These are phyloP conservation scores for Centroberyx gerrardi DNA, from an alignment of 2,797 vertebrate genomes.

Conservation along the genomic window DNA sequence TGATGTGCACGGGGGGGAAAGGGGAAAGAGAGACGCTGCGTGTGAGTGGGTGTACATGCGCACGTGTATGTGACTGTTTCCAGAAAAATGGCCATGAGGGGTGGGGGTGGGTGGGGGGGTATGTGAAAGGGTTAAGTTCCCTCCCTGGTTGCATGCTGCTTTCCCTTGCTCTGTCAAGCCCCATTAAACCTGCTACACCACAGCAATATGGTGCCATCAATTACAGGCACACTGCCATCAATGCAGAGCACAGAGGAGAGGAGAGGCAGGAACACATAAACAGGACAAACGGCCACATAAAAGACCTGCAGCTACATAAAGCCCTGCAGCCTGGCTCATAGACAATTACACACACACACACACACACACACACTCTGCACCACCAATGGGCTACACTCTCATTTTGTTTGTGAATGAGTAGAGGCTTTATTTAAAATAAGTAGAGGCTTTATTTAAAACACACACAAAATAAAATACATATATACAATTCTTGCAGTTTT, in stretches of 20 bases:
- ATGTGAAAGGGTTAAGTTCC: conserved; percentile 83
- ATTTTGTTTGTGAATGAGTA: conserved; percentile 36
- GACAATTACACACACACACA: conserved; percentile 23
- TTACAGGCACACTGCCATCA: conserved; percentile 85
- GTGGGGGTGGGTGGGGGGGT: conserved; percentile 32
- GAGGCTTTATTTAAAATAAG: conserved; percentile 41
- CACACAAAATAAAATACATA: conserved; percentile 4
- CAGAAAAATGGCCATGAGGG: conserved; percentile 11
- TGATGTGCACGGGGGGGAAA: conserved; percentile 28
- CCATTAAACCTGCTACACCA: conserved; percentile 89
- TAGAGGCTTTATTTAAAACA: conserved; percentile 40
- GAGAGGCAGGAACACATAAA: conserved; percentile 86
- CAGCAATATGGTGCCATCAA: conserved; percentile 89
- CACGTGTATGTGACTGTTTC: conserved; percentile 14
- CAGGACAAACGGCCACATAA: conserved; percentile 89
- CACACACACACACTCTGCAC: conserved; percentile 26
- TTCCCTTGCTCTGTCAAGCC: conserved; percentile 87
- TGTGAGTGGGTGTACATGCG: background rate
- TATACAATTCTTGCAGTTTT: conserved; percentile 2
- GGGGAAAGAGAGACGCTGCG: background rate
- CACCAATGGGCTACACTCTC: conserved; percentile 19
- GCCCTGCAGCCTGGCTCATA: conserved; percentile 58
- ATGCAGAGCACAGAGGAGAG: conserved; percentile 74
- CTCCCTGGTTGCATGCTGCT: conserved; percentile 79
- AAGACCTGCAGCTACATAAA: conserved; percentile 74